Evolutionary conservation across 2,888 invertebrate species (phyloP).

Genomic region (Clistopyga incitator): DNA sequence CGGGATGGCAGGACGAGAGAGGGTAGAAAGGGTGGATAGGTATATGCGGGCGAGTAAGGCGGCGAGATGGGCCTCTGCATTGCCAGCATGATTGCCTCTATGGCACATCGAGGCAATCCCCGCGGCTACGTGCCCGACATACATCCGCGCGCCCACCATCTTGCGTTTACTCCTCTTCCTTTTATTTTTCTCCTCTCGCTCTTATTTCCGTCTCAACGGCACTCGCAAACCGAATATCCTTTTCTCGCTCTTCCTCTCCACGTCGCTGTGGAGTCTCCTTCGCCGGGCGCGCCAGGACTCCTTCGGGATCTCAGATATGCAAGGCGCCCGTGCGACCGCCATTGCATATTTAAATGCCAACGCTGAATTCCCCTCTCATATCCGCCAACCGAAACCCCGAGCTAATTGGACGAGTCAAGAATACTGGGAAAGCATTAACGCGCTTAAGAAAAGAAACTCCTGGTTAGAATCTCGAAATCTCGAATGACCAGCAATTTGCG

Average conservation of each 20-base stretch:
- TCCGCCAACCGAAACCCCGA: conserved; percentile 64
- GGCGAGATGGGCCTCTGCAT: conserved; percentile 83
- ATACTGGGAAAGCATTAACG: conserved; percentile 70
- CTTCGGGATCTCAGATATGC: conserved; percentile 78
- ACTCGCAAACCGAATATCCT: conserved; percentile 37
- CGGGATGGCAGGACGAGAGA: conserved; percentile 63
- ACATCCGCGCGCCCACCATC: conserved; percentile 81
- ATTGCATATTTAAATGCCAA: conserved; percentile 79
- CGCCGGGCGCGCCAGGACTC: conserved; percentile 64
- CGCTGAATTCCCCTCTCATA: conserved; percentile 74
- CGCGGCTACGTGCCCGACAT: conserved; percentile 84
- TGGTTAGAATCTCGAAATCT: conserved; percentile 17
- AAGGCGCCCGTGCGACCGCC: conserved; percentile 72
- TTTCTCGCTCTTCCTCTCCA: conserved; percentile 68
- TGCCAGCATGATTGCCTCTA: conserved; percentile 84
- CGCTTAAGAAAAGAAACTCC: conserved; percentile 58
- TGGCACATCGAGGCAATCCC: conserved; percentile 84
- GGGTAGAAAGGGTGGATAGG: conserved; percentile 68
- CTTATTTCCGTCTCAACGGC: conserved; percentile 47
- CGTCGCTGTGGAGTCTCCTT: conserved; percentile 54
- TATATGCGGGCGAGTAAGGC: conserved; percentile 79
- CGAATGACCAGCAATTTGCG: conserved; percentile 26
- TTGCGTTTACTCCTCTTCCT: conserved; percentile 73
- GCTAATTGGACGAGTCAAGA: conserved; percentile 78
- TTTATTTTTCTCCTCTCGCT: conserved; percentile 54